phyloP scores from a whole-genome alignment of 2,888 invertebrate species.

The Smittia aterrima region DNA sequence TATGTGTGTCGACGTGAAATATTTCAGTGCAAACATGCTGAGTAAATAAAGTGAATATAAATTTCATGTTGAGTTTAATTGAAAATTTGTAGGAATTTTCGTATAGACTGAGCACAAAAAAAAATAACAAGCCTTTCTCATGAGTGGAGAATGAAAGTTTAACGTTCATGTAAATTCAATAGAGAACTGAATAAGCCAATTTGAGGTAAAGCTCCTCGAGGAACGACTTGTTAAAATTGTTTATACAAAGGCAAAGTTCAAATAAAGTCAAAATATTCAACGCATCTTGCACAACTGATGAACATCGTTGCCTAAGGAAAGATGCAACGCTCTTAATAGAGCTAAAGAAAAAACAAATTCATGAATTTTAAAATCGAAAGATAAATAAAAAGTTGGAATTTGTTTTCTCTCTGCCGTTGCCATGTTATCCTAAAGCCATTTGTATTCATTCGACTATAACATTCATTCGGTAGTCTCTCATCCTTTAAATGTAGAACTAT shows the following conservation, averaged over 20 bases:
- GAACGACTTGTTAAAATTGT: too few relatives aligned
- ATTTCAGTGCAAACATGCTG: not conserved
- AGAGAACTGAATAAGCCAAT: too few relatives aligned
- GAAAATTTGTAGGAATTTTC: too few relatives aligned
- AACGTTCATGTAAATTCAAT: too few relatives aligned
- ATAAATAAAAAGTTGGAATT: slow-evolving; percentile 30
- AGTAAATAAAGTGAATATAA: not conserved
- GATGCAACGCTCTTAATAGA: not conserved
- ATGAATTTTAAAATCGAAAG: slow-evolving; percentile 26
- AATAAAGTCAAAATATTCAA: too few relatives aligned
- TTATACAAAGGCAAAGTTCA: not conserved
- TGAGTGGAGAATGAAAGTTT: too few relatives aligned
- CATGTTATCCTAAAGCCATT: slow-evolving; percentile 28
- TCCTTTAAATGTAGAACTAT: not conserved
- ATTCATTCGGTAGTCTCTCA: not conserved
- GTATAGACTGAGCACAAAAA: too few relatives aligned
- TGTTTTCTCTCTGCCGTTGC: slow-evolving; percentile 4
- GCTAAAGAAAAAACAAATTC: slow-evolving; percentile 15
- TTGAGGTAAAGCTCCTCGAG: too few relatives aligned
- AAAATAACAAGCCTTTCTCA: too few relatives aligned
- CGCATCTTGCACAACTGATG: too few relatives aligned
- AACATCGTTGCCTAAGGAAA: too few relatives aligned
- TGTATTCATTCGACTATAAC: slow-evolving; percentile 17
- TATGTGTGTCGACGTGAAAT: not conserved
- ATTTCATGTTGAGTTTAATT: too few relatives aligned